Evolutionary conservation across 2,888 invertebrate genomes (phyloP), one percentile per base, ranked within the genome.

Genomic region (Ctenicera cuprea): DNA sequence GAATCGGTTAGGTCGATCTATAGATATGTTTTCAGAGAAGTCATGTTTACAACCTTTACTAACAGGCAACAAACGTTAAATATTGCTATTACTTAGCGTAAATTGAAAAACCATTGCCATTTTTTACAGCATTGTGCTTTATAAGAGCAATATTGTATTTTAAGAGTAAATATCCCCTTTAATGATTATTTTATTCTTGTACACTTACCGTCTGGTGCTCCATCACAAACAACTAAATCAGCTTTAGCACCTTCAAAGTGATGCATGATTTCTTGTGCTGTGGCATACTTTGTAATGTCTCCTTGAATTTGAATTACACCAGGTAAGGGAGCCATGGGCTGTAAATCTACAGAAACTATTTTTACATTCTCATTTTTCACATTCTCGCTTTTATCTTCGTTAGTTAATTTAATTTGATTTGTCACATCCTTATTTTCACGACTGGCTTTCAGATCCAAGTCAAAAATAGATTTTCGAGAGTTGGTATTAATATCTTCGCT

Each of bases 301-400:
- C 99, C 99, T 88, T 99, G 98, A 69, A 99, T 91, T 88, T 98
- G 97, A 76, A 94, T 94, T 0, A 99, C 98, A 0, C 98, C 98
- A 4, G 96, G 95, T 54, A 99, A 88, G 0, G 99, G 96, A 0
- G 98, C 97, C 99, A 99, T 99, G 0, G 97, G 97, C 87, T 97
- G 97, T 65, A 99, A 89, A 87, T 99, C 99, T 0, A 99, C 99
- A 2, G 99, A 98, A 1, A 99, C 95, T 75, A 99, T 99, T 89
- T 97, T 97, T 0, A 94, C 93, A 80, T 89, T 87, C 50, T 84
- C 82, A 74, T 26, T 26, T 26, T 26, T 26, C 2, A 94, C 93
- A 80, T 89, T 87, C 48, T 85, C 85, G 38, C 77, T 67, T 38
- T 52, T 43, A 41, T 20, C 14, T 54, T 22, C 50, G 11, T 48